Conservation (phyloP, 2,888 invertebrate genomes). For the Xestia rhomboidea region DNA sequence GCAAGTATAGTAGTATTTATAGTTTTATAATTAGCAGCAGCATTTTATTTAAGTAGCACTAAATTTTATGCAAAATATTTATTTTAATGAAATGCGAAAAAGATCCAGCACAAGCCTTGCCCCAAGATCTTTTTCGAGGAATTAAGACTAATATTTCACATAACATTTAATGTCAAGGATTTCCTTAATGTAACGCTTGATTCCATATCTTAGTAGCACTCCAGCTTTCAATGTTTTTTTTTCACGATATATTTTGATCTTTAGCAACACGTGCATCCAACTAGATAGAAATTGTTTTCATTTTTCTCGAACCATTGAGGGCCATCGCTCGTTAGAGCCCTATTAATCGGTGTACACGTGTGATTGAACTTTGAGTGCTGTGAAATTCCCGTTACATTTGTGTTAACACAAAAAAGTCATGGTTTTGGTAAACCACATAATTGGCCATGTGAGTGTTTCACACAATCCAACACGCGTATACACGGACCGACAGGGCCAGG, state of each 20-base stretch:
- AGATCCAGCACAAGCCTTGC: too few species aligned
- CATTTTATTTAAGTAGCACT: not conserved
- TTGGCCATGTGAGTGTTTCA: slow-evolving; percentile 3
- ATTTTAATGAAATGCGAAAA: too few species aligned
- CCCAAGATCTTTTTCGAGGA: not conserved
- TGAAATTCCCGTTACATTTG: not conserved
- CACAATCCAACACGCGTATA: slow-evolving; percentile 22
- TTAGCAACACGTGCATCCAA: slow-evolving; percentile 4
- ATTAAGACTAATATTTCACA: not conserved
- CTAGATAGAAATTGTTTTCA: not conserved
- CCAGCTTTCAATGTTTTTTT: not conserved
- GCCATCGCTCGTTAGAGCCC: not conserved
- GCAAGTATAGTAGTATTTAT: not conserved
- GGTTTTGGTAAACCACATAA: not conserved
- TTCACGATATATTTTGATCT: not conserved
- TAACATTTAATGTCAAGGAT: not conserved
- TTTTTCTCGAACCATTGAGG: not conserved
- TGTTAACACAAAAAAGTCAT: not conserved
- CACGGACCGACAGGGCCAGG: slow-evolving; percentile 44
- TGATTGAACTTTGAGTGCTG: slow-evolving; percentile 4
- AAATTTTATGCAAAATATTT: not conserved
- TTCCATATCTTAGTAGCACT: not conserved
- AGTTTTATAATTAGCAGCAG: not conserved
- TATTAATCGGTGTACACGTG: slow-evolving; percentile 16
- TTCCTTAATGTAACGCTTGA: not conserved